phyloP scores from a whole-genome alignment of 2,113 vertebrate genomes.

The Megaceryle torquata region DNA sequence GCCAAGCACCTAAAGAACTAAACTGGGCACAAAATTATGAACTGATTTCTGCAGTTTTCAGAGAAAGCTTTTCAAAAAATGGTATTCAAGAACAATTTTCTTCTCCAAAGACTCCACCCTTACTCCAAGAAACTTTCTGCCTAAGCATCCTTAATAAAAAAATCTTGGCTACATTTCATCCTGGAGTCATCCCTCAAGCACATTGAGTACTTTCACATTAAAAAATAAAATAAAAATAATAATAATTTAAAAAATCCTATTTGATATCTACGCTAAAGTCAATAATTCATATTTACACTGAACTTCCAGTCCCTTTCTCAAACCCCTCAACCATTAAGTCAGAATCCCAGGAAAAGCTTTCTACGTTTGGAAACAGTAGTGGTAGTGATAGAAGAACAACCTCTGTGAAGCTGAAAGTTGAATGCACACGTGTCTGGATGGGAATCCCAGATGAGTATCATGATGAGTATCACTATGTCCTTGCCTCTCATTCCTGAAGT shows the following conservation, averaged over 20 bases:
- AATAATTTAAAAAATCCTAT: too few species aligned
- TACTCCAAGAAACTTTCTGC: neutral
- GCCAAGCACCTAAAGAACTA: neutral
- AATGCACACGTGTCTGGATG: fast-evolving
- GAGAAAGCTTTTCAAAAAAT: neutral
- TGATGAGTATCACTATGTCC: neutral
- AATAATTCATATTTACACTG: neutral
- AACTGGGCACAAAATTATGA: neutral
- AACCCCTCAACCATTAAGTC: neutral
- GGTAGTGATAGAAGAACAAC: neutral
- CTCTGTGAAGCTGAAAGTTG: neutral
- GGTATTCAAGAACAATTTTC: neutral
- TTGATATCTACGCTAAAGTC: neutral
- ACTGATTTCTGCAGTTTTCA: neutral
- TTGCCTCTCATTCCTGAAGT: neutral
- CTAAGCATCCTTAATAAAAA: neutral
- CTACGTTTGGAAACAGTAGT: neutral
- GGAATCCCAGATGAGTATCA: neutral
- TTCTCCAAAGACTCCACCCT: neutral
- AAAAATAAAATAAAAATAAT: neutral
- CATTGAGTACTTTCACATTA: neutral
- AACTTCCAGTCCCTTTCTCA: neutral
- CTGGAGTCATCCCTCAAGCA: neutral
- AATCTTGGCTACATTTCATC: neutral
- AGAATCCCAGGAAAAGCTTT: neutral